Evolutionary conservation across 2,888 invertebrate species (phyloP).

Genomic region (Tipula helvola): DNA sequence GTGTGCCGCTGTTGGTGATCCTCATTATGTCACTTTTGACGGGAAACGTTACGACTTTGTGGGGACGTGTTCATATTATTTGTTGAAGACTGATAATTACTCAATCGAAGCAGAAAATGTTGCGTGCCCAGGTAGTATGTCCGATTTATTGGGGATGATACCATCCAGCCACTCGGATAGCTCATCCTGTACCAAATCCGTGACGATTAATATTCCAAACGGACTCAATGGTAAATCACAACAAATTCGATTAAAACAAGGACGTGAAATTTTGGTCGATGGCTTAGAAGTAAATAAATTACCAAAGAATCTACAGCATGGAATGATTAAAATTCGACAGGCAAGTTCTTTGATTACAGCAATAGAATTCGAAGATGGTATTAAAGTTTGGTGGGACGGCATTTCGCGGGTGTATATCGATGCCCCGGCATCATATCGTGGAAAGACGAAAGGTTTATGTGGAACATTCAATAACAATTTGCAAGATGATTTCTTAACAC

Average conservation of each 20-base stretch:
- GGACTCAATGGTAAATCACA: constrained; percentile 25
- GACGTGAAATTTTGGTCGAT: constrained; percentile 53
- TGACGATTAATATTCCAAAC: constrained; percentile 47
- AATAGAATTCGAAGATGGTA: constrained; percentile 62
- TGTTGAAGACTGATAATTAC: constrained; percentile 55
- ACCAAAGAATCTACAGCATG: constrained; percentile 45
- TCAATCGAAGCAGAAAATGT: constrained; percentile 70
- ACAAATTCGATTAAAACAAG: constrained; percentile 61
- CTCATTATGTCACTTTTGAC: constrained; percentile 85
- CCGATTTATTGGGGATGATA: constrained; percentile 55
- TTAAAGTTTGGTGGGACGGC: constrained; percentile 84
- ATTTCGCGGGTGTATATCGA: constrained; percentile 71
- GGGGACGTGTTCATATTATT: constrained; percentile 78
- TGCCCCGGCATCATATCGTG: constrained; percentile 57
- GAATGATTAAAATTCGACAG: constrained; percentile 52
- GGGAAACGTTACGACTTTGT: constrained; percentile 78
- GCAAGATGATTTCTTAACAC: constrained; percentile 77
- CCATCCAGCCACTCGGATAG: constrained; percentile 37
- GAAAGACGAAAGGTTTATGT: constrained; percentile 69
- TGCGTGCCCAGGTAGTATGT: constrained; percentile 66
- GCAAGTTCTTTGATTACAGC: constrained; percentile 67
- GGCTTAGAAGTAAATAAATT: constrained; percentile 52
- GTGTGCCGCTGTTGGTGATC: constrained; percentile 77
- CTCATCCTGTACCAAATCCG: constrained; percentile 73
- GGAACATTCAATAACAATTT: constrained; percentile 84